Evolutionary conservation across 2,113 vertebrate species (phyloP).

Genomic region (Pygoscelis antarcticus): DNA sequence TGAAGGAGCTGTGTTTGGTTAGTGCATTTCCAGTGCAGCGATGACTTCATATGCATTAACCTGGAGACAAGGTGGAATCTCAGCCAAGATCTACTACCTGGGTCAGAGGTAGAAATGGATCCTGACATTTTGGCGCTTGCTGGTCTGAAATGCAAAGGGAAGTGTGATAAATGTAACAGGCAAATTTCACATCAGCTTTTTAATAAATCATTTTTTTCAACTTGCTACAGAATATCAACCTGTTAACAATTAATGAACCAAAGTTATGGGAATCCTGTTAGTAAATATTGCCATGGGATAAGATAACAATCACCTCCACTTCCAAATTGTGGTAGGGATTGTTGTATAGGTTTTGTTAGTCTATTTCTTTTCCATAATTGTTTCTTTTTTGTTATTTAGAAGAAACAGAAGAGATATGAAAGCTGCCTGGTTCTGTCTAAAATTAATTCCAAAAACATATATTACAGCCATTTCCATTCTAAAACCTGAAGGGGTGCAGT

Average conservation of each 20-base stretch:
- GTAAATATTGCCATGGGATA: neutral
- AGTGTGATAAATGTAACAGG: neutral
- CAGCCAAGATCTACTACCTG: neutral
- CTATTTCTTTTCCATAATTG: neutral
- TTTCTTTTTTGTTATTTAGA: neutral
- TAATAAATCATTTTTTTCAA: neutral
- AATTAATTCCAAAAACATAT: neutral
- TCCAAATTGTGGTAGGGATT: neutral
- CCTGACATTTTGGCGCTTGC: neutral
- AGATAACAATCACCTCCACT: neutral
- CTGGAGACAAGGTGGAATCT: neutral
- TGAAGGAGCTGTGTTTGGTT: neutral
- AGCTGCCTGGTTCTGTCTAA: neutral
- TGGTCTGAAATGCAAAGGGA: neutral
- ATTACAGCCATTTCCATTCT: neutral
- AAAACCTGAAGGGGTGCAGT: neutral
- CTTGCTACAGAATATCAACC: neutral
- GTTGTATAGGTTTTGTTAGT: neutral
- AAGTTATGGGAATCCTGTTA: neutral
- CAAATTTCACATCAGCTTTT: neutral
- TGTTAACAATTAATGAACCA: neutral
- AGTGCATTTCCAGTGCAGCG: neutral
- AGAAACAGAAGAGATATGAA: neutral
- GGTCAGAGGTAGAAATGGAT: neutral
- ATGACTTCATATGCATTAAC: neutral